These are phyloP conservation scores for Drosophila phalerata DNA, from an alignment of 2,888 invertebrate species.

Conservation along the genomic window DNA sequence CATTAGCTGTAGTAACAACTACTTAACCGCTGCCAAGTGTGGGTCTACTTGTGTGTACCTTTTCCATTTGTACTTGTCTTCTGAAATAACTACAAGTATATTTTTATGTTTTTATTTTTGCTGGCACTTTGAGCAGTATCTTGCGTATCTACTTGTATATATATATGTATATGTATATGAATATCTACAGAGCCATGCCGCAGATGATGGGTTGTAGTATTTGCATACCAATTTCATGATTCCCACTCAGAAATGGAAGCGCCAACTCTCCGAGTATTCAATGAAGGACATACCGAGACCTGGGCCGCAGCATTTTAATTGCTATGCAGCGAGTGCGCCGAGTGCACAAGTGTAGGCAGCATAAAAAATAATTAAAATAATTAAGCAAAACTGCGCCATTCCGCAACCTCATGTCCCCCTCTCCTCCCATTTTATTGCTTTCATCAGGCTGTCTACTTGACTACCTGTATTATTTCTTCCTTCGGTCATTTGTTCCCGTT, in stretches of 20 bases:
- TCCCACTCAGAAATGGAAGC: conserved; percentile 49
- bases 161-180: neutral
- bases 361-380: conserved; percentile 78
- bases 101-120: conserved; percentile 51
- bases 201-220: conserved; percentile 44
- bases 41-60: conserved; percentile 2
- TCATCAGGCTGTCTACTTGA: conserved; percentile 32
- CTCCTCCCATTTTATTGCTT: neutral
- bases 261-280: conserved; percentile 48
- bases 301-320: conserved; percentile 68
- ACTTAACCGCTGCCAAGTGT: conserved; percentile 8
- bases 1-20: conserved; percentile 19
- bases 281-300: conserved; percentile 50
- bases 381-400: conserved; percentile 73
- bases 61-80: conserved; percentile 17
- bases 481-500: conserved; percentile 26
- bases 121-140: conserved; percentile 51
- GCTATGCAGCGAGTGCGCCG: conserved; percentile 54
- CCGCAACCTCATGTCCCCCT: neutral
- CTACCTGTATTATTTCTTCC: conserved; percentile 24
- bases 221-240: conserved; percentile 75
- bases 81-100: conserved; percentile 46
- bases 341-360: conserved; percentile 59
- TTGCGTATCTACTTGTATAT: conserved; percentile 30
- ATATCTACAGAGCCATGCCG: conserved; percentile 2